phyloP scores from a whole-genome alignment of 2,113 vertebrate species.

The Paramisgurnus dabryanus region DNA sequence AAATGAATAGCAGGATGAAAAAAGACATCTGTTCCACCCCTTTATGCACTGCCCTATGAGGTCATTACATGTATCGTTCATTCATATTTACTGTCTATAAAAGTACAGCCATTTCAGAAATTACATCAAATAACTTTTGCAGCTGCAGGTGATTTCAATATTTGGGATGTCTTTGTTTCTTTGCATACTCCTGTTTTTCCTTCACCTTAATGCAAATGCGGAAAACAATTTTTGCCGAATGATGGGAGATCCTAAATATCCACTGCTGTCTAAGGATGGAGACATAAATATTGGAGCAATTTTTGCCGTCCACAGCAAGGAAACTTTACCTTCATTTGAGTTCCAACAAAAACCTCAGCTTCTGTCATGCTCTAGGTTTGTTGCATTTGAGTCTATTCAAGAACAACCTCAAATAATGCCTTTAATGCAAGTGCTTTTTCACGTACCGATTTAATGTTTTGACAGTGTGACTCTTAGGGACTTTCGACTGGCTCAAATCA shows the following conservation, averaged over 20 bases:
- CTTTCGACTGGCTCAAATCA: constrained; percentile 73
- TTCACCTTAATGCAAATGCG: background rate
- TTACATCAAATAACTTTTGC: background rate
- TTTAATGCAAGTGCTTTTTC: background rate
- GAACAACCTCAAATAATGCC: background rate
- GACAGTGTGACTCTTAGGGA: constrained; percentile 72
- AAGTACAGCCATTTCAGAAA: background rate
- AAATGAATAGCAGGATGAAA: too few species aligned
- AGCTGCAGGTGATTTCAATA: background rate
- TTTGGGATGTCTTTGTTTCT: background rate
- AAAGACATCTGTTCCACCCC: too few species aligned
- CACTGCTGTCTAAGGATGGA: background rate
- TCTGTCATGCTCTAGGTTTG: constrained; percentile 70
- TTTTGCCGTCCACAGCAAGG: background rate
- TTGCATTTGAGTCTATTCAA: background rate
- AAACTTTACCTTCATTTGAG: constrained; percentile 32
- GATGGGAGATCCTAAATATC: background rate
- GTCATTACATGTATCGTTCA: background rate
- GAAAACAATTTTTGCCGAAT: background rate
- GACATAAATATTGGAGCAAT: background rate
- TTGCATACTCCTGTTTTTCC: background rate
- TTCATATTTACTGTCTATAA: background rate
- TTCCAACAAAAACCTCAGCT: constrained; percentile 64
- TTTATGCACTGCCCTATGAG: background rate
- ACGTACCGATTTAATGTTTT: constrained; percentile 21